Percentiles rank a stretch among this genome's conserved stretches.
Evolutionary conservation across 64 coral and sea anemone genomes (phyloP).

Genomic region (Montipora foliosa): DNA sequence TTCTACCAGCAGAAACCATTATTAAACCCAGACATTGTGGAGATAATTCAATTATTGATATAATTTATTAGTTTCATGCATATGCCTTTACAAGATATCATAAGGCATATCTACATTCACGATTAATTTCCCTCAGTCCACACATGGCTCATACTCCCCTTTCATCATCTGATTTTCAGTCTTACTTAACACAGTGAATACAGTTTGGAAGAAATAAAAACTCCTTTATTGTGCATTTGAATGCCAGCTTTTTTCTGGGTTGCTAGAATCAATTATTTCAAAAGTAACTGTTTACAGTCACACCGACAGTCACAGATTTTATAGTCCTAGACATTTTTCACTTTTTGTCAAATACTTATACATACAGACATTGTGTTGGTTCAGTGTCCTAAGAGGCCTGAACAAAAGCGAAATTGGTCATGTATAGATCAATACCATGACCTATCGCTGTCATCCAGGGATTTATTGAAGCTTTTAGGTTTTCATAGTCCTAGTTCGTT

Average conservation of each 20-base stretch:
- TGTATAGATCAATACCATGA: slow-evolving; percentile 55
- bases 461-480: not conserved
- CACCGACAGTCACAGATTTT: no score
- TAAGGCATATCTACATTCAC: no score
- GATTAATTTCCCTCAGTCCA: no score
- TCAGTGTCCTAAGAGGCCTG: slow-evolving; percentile 2
- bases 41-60: no score
- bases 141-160: no score
- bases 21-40: no score
- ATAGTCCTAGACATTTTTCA: not conserved
- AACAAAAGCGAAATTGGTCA: slow-evolving; percentile 49
- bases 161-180: not conserved
- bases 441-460: slow-evolving; percentile 59
- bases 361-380: not conserved
- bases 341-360: not conserved
- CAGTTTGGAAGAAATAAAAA: not conserved
- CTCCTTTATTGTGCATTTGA: not conserved
- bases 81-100: no score
- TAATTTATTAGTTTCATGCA: no score
- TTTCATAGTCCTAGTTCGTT: slow-evolving; percentile 6
- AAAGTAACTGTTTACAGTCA: not conserved
- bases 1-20: no score
- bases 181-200: not conserved
- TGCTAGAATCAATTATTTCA: not conserved
- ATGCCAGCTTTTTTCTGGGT: not conserved